Conservation (phyloP, 2,113 vertebrate species). For the Chaetura pelagica region DNA sequence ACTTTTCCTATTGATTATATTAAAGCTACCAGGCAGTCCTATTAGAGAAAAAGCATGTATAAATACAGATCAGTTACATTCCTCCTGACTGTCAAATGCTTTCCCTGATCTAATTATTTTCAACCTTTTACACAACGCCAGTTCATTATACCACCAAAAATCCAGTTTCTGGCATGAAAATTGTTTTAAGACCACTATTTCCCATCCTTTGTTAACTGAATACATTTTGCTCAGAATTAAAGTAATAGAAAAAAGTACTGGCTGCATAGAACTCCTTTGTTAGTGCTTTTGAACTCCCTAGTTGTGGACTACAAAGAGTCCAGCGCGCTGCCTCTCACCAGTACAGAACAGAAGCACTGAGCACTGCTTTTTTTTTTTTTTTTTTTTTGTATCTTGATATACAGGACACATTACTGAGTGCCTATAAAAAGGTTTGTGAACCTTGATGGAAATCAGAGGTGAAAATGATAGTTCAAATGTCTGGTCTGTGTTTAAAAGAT, state of each 20-base stretch:
- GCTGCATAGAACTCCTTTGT: conserved; percentile 81
- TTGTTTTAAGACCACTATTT: conserved; percentile 83
- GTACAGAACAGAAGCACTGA: conserved; percentile 76
- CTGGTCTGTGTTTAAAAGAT: conserved; percentile 77
- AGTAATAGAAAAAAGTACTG: conserved; percentile 78
- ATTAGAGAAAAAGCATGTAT: conserved; percentile 57
- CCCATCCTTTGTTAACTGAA: conserved; percentile 80
- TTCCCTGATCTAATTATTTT: conserved; percentile 78
- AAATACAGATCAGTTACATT: conserved; percentile 72
- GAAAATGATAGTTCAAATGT: conserved; percentile 85
- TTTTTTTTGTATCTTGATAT: conserved; percentile 70
- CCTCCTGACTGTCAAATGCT: conserved; percentile 61
- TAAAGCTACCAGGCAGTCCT: conserved; percentile 52
- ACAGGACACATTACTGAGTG: conserved; percentile 77
- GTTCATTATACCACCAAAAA: conserved; percentile 82
- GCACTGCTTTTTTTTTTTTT: neutral
- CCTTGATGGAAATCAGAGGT: conserved; percentile 83
- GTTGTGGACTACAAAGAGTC: conserved; percentile 82
- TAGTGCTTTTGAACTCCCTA: conserved; percentile 83
- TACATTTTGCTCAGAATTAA: conserved; percentile 83
- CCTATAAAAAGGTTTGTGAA: conserved; percentile 79
- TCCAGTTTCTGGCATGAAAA: conserved; percentile 75
- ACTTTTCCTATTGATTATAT: conserved; percentile 49
- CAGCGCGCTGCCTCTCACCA: conserved; percentile 72
- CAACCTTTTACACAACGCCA: conserved; percentile 68